Evolutionary conservation across 2,888 invertebrate species (phyloP).

Genomic region (Nephrotoma guestfalica): DNA sequence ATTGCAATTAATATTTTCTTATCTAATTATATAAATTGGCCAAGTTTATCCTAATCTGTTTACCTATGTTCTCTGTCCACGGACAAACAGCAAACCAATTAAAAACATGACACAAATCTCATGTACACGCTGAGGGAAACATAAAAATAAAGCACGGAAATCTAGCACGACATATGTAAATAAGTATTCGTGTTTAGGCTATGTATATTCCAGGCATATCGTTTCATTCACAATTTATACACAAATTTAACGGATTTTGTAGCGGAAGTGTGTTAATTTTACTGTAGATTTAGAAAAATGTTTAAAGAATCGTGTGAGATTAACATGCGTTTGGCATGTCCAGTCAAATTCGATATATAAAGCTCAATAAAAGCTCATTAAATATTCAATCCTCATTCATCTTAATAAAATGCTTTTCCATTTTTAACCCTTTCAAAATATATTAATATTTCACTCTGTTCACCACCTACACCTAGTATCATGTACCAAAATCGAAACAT

Average conservation of each 20-base stretch:
- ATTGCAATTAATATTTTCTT: not conserved
- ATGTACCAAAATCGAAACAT: not conserved
- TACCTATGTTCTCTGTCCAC: not conserved
- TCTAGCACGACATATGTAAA: not conserved
- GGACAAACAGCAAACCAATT: not conserved
- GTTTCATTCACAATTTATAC: not conserved
- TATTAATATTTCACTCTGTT: not conserved
- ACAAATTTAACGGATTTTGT: not conserved
- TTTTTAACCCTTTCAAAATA: not conserved
- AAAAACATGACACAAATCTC: not conserved
- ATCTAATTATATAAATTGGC: not conserved
- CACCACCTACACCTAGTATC: not conserved
- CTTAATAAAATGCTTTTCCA: not conserved
- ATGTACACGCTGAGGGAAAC: not conserved
- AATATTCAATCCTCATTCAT: not conserved
- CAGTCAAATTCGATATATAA: not conserved
- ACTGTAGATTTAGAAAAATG: not conserved
- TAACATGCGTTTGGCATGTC: not conserved
- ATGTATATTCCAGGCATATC: not conserved
- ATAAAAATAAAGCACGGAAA: not conserved
- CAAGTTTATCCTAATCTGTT: not conserved
- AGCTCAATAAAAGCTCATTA: not conserved
- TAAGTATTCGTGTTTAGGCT: not conserved
- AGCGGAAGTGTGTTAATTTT: not conserved
- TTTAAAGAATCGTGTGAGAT: not conserved